Conservation (phyloP, 2,888 invertebrate genomes). For the Dryadula phaetusa region DNA sequence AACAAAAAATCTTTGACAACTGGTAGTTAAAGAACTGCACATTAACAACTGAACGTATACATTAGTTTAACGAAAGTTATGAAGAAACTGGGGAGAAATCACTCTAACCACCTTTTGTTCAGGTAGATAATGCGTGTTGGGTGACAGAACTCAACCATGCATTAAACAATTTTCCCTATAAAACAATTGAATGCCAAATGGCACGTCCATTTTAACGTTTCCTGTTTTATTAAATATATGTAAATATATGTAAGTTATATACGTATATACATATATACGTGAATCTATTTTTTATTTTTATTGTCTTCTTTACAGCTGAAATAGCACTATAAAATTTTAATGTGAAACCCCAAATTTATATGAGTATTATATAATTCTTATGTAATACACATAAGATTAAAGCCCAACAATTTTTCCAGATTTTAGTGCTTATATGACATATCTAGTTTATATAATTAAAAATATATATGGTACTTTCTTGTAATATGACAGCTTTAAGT, state of each 20-base stretch:
- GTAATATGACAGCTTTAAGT: background rate
- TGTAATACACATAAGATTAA: background rate
- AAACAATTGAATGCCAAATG: slow-evolving; percentile 16
- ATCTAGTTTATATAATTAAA: too few species aligned
- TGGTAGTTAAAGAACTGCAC: too few species aligned
- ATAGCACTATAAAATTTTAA: background rate
- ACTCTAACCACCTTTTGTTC: background rate
- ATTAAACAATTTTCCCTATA: slow-evolving; percentile 13
- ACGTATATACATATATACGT: background rate
- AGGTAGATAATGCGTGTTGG: slow-evolving; percentile 11
- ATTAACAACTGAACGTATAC: too few species aligned
- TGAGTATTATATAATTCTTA: background rate
- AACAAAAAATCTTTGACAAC: too few species aligned
- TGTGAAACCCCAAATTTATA: background rate
- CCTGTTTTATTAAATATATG: slow-evolving; percentile 5
- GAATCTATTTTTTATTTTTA: background rate
- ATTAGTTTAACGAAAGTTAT: too few species aligned
- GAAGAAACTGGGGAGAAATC: background rate
- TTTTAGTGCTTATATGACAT: background rate
- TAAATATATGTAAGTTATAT: too few species aligned
- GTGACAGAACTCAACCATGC: slow-evolving; percentile 12
- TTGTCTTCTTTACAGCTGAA: background rate
- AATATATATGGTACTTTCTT: too few species aligned
- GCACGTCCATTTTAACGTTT: background rate
- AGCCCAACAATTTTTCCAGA: background rate